Base-by-base conservation (phyloP, 2,888 invertebrate species). In the Abrostola triplasia region DNA sequence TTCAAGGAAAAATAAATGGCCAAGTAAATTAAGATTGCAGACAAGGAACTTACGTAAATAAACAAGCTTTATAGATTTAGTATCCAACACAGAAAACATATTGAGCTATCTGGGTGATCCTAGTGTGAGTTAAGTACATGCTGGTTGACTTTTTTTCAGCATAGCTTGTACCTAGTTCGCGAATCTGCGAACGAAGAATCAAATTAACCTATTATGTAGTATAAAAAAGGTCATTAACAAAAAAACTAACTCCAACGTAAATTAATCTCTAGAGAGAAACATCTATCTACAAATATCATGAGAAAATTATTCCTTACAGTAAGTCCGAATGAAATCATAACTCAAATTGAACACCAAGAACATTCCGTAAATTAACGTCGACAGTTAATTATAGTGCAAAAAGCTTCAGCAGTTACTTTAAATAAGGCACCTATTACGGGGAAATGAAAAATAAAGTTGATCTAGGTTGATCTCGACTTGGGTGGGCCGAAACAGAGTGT, bases 361-460 rank as follows among this genome's bases (percentile, higher is more conserved):
- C 44, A 11, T 47, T 37, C 12, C 5, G 6, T 49, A 5, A 53
- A 63, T 35, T 36, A 54, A 50, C 12, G 38, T 7, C 10, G 5
- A 36, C n/a, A 35, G 9, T 37, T 53, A 59, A 57, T 62, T 51
- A 51, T 11, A 47, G 10, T 13, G 36, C 44, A 12, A 55, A 75
- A 67, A 6, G 48, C 53, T 24, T 61, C 59, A 59, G 59, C 59
- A 64, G 67, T 76, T 76, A 72, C 66, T 79, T 74, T 77, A 67
- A 76, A 76, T 79, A 77, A 76, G 70, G 69, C 57, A 73, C 55
- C 10, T 51, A 70, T 59, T 54, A 73, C 71, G 76, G 73, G 80
- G 81, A 84, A 87, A 88, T 85, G 67, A 87, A 87, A 89, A 85
- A 85, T 83, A 84, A 84, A 83, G 79, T 84, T 83, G 80, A 86